Conservation (phyloP, 2,888 invertebrate species). For the Saturnia pavonia region DNA sequence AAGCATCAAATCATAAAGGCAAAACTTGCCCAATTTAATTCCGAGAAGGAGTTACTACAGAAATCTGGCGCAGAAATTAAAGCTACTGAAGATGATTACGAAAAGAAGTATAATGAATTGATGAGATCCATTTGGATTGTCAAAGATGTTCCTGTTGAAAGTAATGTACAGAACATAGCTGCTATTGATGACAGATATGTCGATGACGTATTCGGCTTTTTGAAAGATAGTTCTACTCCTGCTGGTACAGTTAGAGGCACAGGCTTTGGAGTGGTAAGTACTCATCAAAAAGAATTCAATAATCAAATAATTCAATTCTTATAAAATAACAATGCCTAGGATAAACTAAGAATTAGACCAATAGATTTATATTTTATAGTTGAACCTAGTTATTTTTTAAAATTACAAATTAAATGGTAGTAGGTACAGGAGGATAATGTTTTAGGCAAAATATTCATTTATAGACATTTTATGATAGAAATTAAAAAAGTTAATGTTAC, state of each 20-base stretch:
- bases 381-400: background rate
- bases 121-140: slow-evolving; percentile 79
- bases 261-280: slow-evolving; percentile 76
- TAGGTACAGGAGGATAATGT: too few species aligned
- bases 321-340: background rate
- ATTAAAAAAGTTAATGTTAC: background rate
- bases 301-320: background rate
- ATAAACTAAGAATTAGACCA: too few species aligned
- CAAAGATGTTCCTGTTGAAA: slow-evolving; percentile 80
- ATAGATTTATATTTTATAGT: too few species aligned
- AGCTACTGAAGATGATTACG: slow-evolving; percentile 86
- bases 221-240: slow-evolving; percentile 80
- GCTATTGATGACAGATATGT: slow-evolving; percentile 84
- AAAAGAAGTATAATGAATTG: slow-evolving; percentile 82
- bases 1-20: slow-evolving; percentile 80
- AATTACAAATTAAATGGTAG: background rate
- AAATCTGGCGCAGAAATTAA: slow-evolving; percentile 84
- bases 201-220: slow-evolving; percentile 85
- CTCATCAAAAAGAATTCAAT: background rate
- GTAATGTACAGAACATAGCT: slow-evolving; percentile 62
- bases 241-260: slow-evolving; percentile 74
- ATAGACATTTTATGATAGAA: background rate
- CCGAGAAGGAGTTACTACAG: slow-evolving; percentile 82
- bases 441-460: background rate
- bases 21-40: slow-evolving; percentile 52